phyloP scores from a whole-genome alignment of 2,888 invertebrate species.

The Scaptomyza cyrtandrae region DNA sequence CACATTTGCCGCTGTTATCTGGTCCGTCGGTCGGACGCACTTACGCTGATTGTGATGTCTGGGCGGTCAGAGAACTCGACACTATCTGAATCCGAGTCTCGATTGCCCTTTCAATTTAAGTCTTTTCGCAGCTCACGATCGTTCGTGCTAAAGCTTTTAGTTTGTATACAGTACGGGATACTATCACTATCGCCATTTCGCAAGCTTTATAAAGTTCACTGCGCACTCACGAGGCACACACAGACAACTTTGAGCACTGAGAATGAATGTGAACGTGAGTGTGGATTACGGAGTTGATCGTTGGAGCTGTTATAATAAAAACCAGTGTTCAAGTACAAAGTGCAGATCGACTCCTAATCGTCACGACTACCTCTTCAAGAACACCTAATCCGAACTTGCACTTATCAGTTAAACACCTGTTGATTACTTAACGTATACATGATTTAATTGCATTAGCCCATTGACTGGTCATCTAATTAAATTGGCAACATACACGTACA shows the following conservation, averaged over 20 bases:
- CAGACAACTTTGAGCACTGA: conserved; percentile 6
- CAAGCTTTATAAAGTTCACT: conserved; percentile 31
- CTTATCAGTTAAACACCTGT: conserved; percentile 17
- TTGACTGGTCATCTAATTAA: conserved; percentile 1
- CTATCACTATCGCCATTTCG: conserved; percentile 23
- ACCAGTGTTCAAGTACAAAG: not conserved
- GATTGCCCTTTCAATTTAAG: conserved; percentile 74
- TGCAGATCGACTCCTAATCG: conserved; percentile 83
- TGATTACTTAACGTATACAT: conserved; percentile 11
- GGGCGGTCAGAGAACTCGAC: conserved; percentile 66
- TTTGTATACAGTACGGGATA: conserved; percentile 7
- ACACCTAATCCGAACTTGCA: conserved; percentile 12
- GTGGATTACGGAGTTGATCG: not conserved
- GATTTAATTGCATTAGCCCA: conserved; percentile 8
- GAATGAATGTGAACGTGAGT: not conserved
- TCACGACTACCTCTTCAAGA: conserved; percentile 47
- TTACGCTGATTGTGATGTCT: conserved; percentile 62
- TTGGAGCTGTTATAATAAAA: not conserved
- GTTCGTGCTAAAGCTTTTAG: conserved; percentile 47
- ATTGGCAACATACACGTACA: not conserved
- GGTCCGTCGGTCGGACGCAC: conserved; percentile 31
- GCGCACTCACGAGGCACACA: not conserved
- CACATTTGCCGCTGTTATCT: not conserved
- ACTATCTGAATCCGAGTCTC: conserved; percentile 74
- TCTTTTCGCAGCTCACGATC: conserved; percentile 64